These are phyloP conservation scores for Glaucidium brasilianum DNA, from an alignment of 2,113 vertebrate species.

Conservation along the genomic window DNA sequence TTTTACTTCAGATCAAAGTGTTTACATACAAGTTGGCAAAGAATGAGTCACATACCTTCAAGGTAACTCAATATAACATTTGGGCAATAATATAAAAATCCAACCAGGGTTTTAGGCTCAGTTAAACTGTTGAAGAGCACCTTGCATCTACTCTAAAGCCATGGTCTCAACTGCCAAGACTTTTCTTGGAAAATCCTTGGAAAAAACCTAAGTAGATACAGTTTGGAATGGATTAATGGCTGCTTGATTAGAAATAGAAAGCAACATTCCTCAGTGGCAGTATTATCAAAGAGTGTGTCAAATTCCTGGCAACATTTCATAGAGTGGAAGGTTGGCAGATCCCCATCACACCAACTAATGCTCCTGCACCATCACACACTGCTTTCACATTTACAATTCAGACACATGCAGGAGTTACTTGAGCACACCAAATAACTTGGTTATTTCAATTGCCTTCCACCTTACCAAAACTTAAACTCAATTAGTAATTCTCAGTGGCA, in stretches of 20 bases:
- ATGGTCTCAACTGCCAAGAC: rapidly evolving
- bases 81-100: neutral
- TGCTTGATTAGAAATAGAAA: neutral
- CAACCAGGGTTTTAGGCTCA: neutral
- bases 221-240: neutral
- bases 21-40: neutral
- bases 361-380: neutral
- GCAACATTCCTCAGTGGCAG: neutral
- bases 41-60: neutral
- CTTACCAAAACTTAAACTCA: neutral
- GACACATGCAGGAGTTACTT: neutral
- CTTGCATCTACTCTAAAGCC: neutral
- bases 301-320: neutral
- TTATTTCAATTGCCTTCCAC: neutral
- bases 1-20: neutral
- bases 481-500: neutral
- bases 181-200: neutral
- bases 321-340: rapidly evolving
- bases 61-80: neutral
- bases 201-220: neutral
- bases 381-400: neutral
- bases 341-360: neutral
- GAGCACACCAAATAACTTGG: neutral
- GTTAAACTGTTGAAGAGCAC: neutral
- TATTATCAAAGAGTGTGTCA: neutral